Evolutionary conservation across 1,140 invertebrate species (phyloP).

Genomic region (Drosophila sechellia): DNA sequence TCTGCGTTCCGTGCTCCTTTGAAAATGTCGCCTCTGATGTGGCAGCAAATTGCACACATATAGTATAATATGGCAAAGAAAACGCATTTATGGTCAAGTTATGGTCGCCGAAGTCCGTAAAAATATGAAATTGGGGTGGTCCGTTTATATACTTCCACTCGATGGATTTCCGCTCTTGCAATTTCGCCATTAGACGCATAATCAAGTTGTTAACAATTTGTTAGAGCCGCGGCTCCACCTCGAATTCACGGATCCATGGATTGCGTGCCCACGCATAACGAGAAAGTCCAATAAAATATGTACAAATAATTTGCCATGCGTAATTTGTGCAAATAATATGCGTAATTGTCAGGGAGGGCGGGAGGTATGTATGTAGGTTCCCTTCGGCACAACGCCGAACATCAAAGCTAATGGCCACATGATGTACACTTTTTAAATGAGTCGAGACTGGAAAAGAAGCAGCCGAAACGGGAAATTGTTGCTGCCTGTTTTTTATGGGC

Average conservation of each 20-base stretch:
- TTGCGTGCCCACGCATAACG: slow-evolving; percentile 69
- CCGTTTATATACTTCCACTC: neutral
- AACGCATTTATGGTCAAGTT: slow-evolving; percentile 74
- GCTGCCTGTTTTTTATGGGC: slow-evolving; percentile 60
- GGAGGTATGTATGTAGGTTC: too few species aligned
- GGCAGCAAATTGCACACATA: slow-evolving; percentile 61
- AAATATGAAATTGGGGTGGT: slow-evolving; percentile 61
- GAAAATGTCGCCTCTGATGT: slow-evolving; percentile 71
- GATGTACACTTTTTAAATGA: slow-evolving; percentile 49
- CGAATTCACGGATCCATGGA: slow-evolving; percentile 39
- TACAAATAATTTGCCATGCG: slow-evolving; percentile 77
- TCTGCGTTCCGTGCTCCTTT: slow-evolving; percentile 35
- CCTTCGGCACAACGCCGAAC: slow-evolving; percentile 66
- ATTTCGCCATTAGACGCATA: slow-evolving; percentile 78
- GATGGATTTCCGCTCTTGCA: slow-evolving; percentile 43
- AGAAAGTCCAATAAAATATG: slow-evolving; percentile 69
- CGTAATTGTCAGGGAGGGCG: slow-evolving; percentile 55
- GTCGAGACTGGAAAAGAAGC: slow-evolving; percentile 61
- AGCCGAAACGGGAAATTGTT: slow-evolving; percentile 38
- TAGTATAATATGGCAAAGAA: neutral
- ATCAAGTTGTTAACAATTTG: slow-evolving; percentile 81
- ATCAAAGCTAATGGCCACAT: slow-evolving; percentile 62
- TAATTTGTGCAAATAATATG: slow-evolving; percentile 83
- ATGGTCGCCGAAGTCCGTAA: slow-evolving; percentile 49
- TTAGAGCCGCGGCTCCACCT: slow-evolving; percentile 57